Percentiles rank a stretch among this genome's conserved stretches.
These are phyloP conservation scores for Megalops atlanticus DNA, from an alignment of 2,113 vertebrate species.

Conservation along the genomic window DNA sequence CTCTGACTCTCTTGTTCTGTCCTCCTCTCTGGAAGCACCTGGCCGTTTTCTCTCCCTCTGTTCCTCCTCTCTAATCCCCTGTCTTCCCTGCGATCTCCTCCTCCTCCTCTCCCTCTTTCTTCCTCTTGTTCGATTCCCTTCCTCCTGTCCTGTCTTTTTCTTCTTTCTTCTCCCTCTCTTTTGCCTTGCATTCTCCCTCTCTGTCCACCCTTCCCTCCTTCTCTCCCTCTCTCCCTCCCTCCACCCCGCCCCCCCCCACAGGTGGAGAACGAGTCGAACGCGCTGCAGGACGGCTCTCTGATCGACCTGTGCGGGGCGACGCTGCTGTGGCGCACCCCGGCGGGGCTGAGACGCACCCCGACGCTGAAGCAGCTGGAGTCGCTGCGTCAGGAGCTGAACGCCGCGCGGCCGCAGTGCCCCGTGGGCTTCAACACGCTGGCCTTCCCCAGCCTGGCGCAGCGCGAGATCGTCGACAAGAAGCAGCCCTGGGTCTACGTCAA, in stretches of 20 bases:
- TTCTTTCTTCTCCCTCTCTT: background rate
- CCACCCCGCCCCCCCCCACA: slow-evolving; percentile 42
- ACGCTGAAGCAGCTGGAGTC: slow-evolving; percentile 96
- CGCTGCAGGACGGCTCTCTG: slow-evolving; percentile 92
- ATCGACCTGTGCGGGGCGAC: slow-evolving; percentile 96
- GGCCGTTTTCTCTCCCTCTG: background rate
- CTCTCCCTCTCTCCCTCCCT: background rate
- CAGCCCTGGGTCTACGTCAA: slow-evolving; percentile 97
- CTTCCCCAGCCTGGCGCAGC: slow-evolving; percentile 92
- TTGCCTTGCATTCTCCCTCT: background rate
- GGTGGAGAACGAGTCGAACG: slow-evolving; percentile 94
- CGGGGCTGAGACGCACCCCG: slow-evolving; percentile 85
- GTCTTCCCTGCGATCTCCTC: too few species aligned
- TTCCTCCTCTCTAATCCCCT: background rate
- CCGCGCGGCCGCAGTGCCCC: slow-evolving; percentile 90
- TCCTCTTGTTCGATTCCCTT: background rate
- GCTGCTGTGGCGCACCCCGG: slow-evolving; percentile 91
- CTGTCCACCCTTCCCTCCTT: background rate
- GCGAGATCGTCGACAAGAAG: slow-evolving; percentile 96
- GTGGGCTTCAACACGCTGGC: slow-evolving; percentile 95
- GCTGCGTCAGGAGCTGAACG: slow-evolving; percentile 94
- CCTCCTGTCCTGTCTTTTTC: background rate
- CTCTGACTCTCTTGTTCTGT: background rate
- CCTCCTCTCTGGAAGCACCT: background rate
- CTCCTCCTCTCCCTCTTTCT: background rate